A percentile compares a stretch with the other conserved stretches of the same genome.
phyloP scores from a whole-genome alignment of 2,113 vertebrate genomes.

The Shinisaurus crocodilurus region DNA sequence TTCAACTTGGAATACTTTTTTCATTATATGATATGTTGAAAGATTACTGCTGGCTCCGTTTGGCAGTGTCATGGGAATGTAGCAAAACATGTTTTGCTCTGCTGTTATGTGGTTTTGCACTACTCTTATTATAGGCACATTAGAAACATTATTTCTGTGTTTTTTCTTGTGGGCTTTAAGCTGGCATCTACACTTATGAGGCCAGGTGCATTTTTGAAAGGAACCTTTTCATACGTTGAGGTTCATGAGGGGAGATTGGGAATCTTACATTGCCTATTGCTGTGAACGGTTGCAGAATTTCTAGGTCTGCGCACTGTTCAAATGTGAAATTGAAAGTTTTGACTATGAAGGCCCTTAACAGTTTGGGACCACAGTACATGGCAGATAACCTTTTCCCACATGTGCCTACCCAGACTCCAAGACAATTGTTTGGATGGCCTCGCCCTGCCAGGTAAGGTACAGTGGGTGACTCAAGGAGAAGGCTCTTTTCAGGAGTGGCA shows the following conservation, averaged over 20 bases:
- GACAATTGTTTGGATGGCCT: not conserved
- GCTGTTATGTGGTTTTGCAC: slow-evolving; percentile 28
- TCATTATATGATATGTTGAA: slow-evolving; percentile 56
- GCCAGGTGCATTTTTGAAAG: not conserved
- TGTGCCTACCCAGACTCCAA: not conserved
- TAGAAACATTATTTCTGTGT: slow-evolving; percentile 41
- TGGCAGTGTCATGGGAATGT: slow-evolving; percentile 48
- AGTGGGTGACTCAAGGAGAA: not conserved
- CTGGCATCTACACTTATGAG: slow-evolving; percentile 34
- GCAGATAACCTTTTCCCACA: not conserved
- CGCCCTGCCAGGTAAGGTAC: not conserved
- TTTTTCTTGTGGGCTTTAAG: slow-evolving; percentile 46
- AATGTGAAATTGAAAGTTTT: not conserved
- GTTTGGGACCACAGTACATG: not conserved
- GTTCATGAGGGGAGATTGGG: not conserved
- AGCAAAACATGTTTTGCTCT: slow-evolving; percentile 42
- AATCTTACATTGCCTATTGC: not conserved
- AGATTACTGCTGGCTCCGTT: slow-evolving; percentile 58
- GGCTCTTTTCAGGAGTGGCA: not conserved
- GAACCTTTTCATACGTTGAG: not conserved
- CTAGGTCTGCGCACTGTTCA: not conserved
- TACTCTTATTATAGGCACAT: slow-evolving; percentile 33
- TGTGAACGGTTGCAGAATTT: not conserved
- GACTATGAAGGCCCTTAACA: not conserved
- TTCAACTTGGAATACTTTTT: slow-evolving; percentile 60